phyloP scores from a whole-genome alignment of 2,797 vertebrate genomes.

The Danio jaintianensis region DNA sequence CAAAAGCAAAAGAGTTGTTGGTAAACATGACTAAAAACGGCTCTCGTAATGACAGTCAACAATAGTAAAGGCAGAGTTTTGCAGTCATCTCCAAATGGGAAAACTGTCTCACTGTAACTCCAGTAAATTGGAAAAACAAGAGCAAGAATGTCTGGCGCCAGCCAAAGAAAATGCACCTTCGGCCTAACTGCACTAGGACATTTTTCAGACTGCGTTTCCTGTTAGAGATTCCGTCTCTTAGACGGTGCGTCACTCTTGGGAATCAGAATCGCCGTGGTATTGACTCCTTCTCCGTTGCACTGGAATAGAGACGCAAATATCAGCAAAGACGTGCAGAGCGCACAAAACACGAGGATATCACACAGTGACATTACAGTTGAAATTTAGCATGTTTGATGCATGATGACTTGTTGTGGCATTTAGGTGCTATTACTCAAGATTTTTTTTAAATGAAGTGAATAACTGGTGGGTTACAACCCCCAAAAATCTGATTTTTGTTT shows the following conservation, averaged over 20 bases:
- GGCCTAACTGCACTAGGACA: constrained; percentile 62
- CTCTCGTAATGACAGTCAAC: constrained; percentile 62
- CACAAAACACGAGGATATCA: constrained; percentile 20
- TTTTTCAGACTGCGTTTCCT: constrained; percentile 69
- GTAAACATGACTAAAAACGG: constrained; percentile 23
- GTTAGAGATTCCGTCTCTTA: constrained; percentile 66
- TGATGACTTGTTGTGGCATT: neutral
- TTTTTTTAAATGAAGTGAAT: neutral
- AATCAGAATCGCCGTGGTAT: constrained; percentile 50
- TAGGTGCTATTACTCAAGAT: neutral
- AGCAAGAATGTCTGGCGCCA: constrained; percentile 65
- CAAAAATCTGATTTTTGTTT: too few species aligned
- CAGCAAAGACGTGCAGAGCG: constrained; percentile 7
- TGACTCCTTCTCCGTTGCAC: constrained; percentile 50
- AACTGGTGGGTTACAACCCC: neutral
- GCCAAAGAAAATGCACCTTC: constrained; percentile 71
- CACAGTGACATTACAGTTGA: neutral
- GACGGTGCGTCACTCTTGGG: constrained; percentile 66
- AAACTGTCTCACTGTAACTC: constrained; percentile 64
- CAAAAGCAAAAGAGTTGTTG: neutral
- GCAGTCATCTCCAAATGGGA: constrained; percentile 66
- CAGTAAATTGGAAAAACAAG: constrained; percentile 69
- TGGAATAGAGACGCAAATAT: constrained; percentile 15
- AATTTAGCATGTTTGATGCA: neutral
- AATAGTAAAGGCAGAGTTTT: constrained; percentile 61